phyloP scores from a whole-genome alignment of 2,888 invertebrate genomes.

The Drosophila lacicola region DNA sequence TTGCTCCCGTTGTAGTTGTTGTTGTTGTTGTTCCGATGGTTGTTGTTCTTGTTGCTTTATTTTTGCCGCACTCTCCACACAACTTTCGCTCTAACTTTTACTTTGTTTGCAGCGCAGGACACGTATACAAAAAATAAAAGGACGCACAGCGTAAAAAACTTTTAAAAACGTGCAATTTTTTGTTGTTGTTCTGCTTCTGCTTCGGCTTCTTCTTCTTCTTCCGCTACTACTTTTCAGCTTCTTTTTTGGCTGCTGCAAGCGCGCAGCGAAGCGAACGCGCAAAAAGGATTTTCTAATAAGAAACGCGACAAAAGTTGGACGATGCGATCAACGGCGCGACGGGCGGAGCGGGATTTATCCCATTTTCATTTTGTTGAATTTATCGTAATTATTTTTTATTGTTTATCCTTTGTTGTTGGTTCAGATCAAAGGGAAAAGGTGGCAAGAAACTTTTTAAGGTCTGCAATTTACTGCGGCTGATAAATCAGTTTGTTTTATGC shows the following conservation, averaged over 20 bases:
- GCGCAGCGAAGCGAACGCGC: conserved; percentile 47
- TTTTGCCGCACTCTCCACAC: conserved; percentile 69
- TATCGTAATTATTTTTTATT: conserved; percentile 54
- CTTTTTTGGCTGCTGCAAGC: conserved; percentile 18
- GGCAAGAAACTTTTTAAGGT: conserved; percentile 21
- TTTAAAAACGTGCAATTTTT: conserved; percentile 57
- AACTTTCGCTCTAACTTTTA: conserved; percentile 78
- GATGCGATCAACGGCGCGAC: conserved; percentile 25
- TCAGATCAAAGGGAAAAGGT: conserved; percentile 34
- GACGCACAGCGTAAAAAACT: conserved; percentile 42
- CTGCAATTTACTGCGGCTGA: conserved; percentile 22
- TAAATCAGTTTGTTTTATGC: conserved; percentile 12
- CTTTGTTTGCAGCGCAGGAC: conserved; percentile 70
- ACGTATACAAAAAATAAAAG: conserved; percentile 34
- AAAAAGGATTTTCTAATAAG: conserved; percentile 67
- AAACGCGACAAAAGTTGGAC: conserved; percentile 54
- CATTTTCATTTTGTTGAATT: conserved; percentile 35
- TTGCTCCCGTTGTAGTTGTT: conserved; percentile 15
- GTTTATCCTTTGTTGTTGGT: conserved; percentile 16
- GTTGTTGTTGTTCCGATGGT: conserved; percentile 18
- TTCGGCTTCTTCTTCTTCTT: conserved; percentile 13
- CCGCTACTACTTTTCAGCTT: conserved; percentile 12
- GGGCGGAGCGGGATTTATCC: conserved; percentile 10
- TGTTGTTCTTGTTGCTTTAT: conserved; percentile 35
- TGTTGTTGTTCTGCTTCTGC: conserved; percentile 15